Conservation (phyloP, 2,113 vertebrate genomes). For the Myiozetetes cayanensis region DNA sequence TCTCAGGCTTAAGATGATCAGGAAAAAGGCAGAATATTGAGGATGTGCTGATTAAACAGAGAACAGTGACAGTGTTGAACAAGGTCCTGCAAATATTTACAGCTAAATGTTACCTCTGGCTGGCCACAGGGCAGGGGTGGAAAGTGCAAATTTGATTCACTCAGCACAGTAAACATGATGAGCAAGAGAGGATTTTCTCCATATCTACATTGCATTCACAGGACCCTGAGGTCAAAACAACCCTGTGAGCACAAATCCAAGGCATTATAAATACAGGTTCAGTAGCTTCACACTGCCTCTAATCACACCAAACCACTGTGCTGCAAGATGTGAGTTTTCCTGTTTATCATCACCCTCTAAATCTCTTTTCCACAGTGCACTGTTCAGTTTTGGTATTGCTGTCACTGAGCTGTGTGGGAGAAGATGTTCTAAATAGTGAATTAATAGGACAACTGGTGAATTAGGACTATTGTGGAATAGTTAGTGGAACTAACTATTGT, state of each 20-base stretch:
- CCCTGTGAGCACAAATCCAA: background rate
- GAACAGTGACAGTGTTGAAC: background rate
- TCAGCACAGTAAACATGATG: background rate
- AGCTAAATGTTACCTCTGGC: background rate
- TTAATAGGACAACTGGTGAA: too few relatives aligned
- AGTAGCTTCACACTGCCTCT: background rate
- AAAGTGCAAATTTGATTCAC: background rate
- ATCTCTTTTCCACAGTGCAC: background rate
- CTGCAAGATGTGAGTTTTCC: background rate
- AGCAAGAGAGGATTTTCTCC: background rate
- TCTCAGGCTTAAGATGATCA: background rate
- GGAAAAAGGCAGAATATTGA: background rate
- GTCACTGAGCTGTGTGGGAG: background rate
- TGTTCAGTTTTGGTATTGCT: background rate
- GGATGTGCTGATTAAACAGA: background rate
- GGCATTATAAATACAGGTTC: background rate
- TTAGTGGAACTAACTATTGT: too few relatives aligned
- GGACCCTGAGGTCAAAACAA: background rate
- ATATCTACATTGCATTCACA: background rate
- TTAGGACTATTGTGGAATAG: too few relatives aligned
- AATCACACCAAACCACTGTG: background rate
- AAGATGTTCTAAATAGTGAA: fast-evolving
- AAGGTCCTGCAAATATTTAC: background rate
- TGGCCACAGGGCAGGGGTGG: background rate
- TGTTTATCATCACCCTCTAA: background rate